phyloP scores from a whole-genome alignment of 2,797 vertebrate genomes.

The Pseudomugil tenellus region DNA sequence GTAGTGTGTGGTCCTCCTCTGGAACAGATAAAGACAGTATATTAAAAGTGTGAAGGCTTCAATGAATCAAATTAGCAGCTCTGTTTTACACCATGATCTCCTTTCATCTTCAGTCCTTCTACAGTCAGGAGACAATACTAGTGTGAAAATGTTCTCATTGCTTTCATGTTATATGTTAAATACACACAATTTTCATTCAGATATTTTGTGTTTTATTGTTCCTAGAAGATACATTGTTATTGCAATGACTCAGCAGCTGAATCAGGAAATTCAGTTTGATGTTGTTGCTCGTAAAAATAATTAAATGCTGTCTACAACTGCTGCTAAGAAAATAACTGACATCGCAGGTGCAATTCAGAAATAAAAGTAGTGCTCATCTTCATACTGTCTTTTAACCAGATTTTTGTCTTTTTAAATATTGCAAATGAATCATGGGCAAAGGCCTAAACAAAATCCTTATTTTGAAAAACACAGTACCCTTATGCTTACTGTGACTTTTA shows the following conservation, averaged over 20 bases:
- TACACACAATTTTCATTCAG: background rate
- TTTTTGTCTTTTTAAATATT: background rate
- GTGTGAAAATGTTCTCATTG: background rate
- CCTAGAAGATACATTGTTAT: background rate
- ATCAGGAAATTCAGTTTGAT: background rate
- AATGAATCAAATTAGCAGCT: conserved; percentile 8
- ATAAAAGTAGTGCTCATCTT: background rate
- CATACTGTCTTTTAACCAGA: background rate
- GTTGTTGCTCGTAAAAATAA: background rate
- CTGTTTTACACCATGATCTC: conserved; percentile 22
- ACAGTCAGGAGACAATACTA: background rate
- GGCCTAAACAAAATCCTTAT: too few species aligned
- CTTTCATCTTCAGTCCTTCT: conserved; percentile 10
- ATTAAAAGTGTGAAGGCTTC: conserved; percentile 2
- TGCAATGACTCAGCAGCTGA: background rate
- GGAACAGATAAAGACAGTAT: background rate
- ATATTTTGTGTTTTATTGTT: background rate
- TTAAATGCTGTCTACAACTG: background rate
- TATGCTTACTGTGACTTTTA: too few species aligned
- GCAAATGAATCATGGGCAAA: background rate
- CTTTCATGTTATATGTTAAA: background rate
- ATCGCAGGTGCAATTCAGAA: background rate
- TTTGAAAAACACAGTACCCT: too few species aligned
- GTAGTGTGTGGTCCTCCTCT: conserved; percentile 79
- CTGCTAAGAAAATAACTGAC: background rate